Evolutionary conservation across 1,140 invertebrate genomes (phyloP), one percentile per base, ranked within the genome.

Genomic region (Eulimnadia texana): DNA sequence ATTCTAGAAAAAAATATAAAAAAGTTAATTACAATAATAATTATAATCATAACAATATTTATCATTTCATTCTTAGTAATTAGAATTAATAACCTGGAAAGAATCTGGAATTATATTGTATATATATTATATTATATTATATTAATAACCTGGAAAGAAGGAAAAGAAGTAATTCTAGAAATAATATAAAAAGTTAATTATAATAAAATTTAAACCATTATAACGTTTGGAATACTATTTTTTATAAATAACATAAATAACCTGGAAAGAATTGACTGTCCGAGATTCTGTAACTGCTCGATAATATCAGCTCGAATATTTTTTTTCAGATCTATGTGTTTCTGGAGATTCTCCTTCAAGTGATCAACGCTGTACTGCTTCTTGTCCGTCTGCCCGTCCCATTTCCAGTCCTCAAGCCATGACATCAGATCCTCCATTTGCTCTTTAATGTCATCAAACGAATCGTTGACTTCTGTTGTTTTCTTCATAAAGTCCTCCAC

Each of bases 401-500:
- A 54, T 52, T 52, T 61, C 60, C 51, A 54, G 50, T 61, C 60
- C 6, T 57, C 55, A 13, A 57, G 25, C 55, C 55, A 57, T 1
- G 60, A 27, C 60, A 85, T 86, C 19, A 97, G 77, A 72, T 95
- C 91, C 72, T 94, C 89, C 69, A 93, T 86, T 51, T 91, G 75
- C 71, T 92, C 89, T 60, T 58, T 73, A 9, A 78, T 67, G 50
- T 73, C 68, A 68, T 97, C 93, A 50, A 97, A 77, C 58, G 90
- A 81, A 72, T 94, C 90, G 42, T 95, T 77, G 62, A 97, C 77
- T 72, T 97, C 93, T 25, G 86, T 84, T 1, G 91, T 87, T 77
- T 94, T 90, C 88, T 90, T 95, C 59, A 89, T 84, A 71, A 97
- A 93, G 70, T 95, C 91, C 76, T 98, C 94, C 62, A 96, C 80